These are phyloP conservation scores for Ostrea denselamellosa DNA, from an alignment of 1,140 invertebrate species.

Conservation along the genomic window DNA sequence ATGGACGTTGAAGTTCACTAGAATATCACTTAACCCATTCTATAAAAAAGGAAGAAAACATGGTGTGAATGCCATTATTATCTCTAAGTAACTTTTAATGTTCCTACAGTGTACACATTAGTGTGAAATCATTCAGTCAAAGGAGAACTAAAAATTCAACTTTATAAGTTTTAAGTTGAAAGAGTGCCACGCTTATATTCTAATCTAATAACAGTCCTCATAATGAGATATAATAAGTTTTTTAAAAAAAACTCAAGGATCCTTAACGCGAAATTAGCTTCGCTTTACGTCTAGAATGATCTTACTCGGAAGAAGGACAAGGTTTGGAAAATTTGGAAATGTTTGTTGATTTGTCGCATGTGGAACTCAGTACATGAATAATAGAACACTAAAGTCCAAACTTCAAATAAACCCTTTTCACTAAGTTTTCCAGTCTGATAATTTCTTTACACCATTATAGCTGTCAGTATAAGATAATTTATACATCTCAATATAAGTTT, in stretches of 20 bases:
- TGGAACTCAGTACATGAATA: neutral
- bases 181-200: neutral
- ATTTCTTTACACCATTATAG: neutral
- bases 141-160: conserved; percentile 8
- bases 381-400: neutral
- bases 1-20: neutral
- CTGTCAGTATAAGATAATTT: neutral
- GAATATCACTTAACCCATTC: neutral
- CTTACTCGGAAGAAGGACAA: neutral
- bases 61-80: neutral
- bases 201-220: neutral
- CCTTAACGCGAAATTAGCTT: neutral
- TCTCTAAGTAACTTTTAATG: neutral
- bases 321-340: neutral
- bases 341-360: neutral
- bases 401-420: neutral
- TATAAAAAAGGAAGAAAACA: neutral
- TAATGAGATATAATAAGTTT: neutral
- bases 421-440: conserved; percentile 1
- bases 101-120: neutral
- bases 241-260: neutral
- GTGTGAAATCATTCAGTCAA: neutral
- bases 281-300: neutral
- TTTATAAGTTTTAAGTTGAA: neutral
- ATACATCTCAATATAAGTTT: neutral